Base-by-base conservation (phyloP, 2,797 vertebrate species). In the Pelobates cultripes region DNA sequence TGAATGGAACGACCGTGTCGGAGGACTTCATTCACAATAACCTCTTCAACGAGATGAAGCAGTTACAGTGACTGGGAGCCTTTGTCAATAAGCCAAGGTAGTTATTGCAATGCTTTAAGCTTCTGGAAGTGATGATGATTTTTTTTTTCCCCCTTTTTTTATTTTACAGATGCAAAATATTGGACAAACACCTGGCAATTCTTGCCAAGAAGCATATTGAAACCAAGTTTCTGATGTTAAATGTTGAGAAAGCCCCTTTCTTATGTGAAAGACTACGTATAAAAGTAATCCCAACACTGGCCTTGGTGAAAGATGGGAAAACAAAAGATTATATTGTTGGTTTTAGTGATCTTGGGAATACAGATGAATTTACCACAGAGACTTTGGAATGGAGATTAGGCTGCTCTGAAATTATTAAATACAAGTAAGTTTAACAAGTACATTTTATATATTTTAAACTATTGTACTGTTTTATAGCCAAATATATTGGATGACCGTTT, bases 171-270 rank as follows among this genome's bases (percentile, higher is more conserved):
- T 98, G 97, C 84, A 95, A 97, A 91, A 97, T 99, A 90, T 42
- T 99, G 75, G 98, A 99, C 91, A 97, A 96, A 88, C 98, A 99
- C 86, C 90, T 99, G 90, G 86, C 89, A 69, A 84, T 94, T 72
- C 60, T 99, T 92, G 94, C 97, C 78, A 99, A 98, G 92, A 99
- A 98, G 85, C 98, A 99, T 1, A 70, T 99, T 15, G 98, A 99
- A 89, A 99, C 98, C 77, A 99, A 99, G 88, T 99, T 99, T 91
- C 89, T 99, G 88, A 99, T 97, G 87, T 87, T 99, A 87, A 97
- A 98, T 87, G 97, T 93, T 85, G 97, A 99, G 89, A 99, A 98
- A 85, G 96, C 98, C 14, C 98, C 96, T 5, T 99, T 99, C 87
- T 92, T 99, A 85, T 93, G 97, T 0, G 97, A 99, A 88, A 95